phyloP scores from a whole-genome alignment of 2,113 vertebrate genomes.

The Hemiprocne comata region DNA sequence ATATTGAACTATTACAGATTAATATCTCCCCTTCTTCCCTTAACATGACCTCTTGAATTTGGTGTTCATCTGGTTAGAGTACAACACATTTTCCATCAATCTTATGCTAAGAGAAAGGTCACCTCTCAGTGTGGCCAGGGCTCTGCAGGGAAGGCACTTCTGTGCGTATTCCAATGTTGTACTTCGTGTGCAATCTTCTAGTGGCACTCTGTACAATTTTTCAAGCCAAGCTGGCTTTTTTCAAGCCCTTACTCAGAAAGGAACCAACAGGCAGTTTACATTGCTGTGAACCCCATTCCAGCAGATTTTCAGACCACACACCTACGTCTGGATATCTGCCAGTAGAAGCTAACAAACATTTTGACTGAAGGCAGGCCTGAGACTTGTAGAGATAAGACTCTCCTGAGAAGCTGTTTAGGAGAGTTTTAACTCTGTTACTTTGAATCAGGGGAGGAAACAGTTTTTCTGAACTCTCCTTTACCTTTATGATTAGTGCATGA shows the following conservation, averaged over 20 bases:
- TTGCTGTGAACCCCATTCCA: background rate
- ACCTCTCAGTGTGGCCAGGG: background rate
- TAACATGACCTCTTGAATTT: background rate
- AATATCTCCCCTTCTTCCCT: background rate
- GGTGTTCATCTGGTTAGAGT: background rate
- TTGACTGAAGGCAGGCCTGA: background rate
- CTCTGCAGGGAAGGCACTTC: background rate
- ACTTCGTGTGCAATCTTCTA: background rate
- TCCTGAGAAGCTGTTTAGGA: background rate
- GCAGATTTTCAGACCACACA: constrained; percentile 41
- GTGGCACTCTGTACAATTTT: background rate
- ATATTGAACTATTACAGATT: background rate
- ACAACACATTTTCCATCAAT: background rate
- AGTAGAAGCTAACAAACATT: background rate
- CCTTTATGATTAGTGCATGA: background rate
- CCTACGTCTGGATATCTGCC: background rate
- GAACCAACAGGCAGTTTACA: constrained; percentile 13
- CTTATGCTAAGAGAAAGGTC: background rate
- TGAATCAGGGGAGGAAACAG: background rate
- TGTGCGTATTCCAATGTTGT: background rate
- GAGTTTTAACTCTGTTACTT: background rate
- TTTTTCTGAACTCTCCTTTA: background rate
- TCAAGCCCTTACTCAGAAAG: constrained; percentile 13
- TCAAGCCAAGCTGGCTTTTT: background rate
- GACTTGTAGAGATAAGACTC: background rate